phyloP scores from a whole-genome alignment of 2,113 vertebrate genomes.

The Cranoglanis bouderius region DNA sequence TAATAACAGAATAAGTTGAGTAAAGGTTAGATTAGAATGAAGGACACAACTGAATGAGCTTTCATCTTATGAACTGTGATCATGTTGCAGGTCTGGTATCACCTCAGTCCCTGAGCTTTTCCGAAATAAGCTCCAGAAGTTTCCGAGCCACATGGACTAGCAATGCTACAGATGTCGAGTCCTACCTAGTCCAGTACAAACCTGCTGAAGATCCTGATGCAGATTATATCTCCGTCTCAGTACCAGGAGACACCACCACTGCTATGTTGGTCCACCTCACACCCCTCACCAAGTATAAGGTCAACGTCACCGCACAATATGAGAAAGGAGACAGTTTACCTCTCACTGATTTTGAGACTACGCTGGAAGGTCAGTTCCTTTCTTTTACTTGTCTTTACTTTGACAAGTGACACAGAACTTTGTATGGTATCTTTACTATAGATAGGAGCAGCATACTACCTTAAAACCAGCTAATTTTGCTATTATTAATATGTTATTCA shows the following conservation, averaged over 20 bases:
- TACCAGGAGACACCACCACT: constrained; percentile 79
- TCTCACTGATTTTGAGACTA: constrained; percentile 82
- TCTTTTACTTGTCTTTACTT: not conserved
- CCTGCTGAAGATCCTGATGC: constrained; percentile 64
- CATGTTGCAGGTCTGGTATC: constrained; percentile 76
- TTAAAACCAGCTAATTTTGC: not conserved
- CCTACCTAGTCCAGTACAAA: constrained; percentile 84
- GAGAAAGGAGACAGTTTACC: constrained; percentile 85
- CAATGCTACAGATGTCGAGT: constrained; percentile 75
- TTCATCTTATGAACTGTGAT: not conserved
- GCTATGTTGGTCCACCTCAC: constrained; percentile 80
- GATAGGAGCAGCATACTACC: not conserved
- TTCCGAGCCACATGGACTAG: constrained; percentile 84
- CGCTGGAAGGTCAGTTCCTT: constrained; percentile 79
- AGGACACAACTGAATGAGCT: not conserved
- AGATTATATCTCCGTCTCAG: constrained; percentile 80
- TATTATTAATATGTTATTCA: not conserved
- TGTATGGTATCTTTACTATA: not conserved
- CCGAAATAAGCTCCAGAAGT: constrained; percentile 82
- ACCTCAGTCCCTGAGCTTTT: constrained; percentile 83
- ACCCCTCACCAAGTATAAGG: constrained; percentile 86
- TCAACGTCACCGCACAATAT: constrained; percentile 87
- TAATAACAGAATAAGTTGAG: constrained; percentile 26
- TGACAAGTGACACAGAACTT: not conserved
- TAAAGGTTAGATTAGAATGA: not conserved